Evolutionary conservation across 1,140 invertebrate genomes (phyloP), one percentile per base, ranked within the genome.

Genomic region (Diploscapter pachys): DNA sequence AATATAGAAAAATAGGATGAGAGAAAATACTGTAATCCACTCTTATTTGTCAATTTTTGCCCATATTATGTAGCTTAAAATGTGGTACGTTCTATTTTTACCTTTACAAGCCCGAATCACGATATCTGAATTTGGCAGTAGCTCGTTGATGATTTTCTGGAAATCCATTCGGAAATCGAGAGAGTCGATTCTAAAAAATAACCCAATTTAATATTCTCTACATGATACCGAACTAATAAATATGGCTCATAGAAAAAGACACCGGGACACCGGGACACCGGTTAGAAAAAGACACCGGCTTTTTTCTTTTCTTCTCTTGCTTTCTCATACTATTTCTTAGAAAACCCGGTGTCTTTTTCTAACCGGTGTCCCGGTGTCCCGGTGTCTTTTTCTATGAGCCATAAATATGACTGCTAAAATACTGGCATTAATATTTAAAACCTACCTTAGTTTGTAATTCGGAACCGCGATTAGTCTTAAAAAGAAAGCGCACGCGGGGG

Each of bases 401-500:
- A 49, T 65, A 9, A 9, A n/a, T n/a, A 9, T 13, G 50, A 49
- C 9, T 8, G 9, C n/a, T 9, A 65, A 13, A 48, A 65, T 13
- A 9, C 9, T 65, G 9, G n/a, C 48, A 65, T 48, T 65, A 9
- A 65, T 31, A 31, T 31, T 31, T 31, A 31, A 31, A 59, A 8
- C 67, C 8, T 67, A 71, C 69, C 69, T 61, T 2, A 71, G 69
- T 49, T 49, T n/a, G 49, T 72, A 72, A 5, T 72, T 71, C 50
- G 70, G 53, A 61, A 76, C 61, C 56, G 68, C 61, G 52, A 76
- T 54, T 66, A 76, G 64, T 31, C 31, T 31, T 51, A 75, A 65
- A 59, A 76, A 72, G 63, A 76, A 76, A 9, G 52, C 51, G n/a
- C 61, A 71, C 2, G 75, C 57, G 3, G 75, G 69, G 4, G 75